These are phyloP conservation scores for Petrocephalus zakoni DNA, from an alignment of 2,113 vertebrate genomes.

Conservation along the genomic window DNA sequence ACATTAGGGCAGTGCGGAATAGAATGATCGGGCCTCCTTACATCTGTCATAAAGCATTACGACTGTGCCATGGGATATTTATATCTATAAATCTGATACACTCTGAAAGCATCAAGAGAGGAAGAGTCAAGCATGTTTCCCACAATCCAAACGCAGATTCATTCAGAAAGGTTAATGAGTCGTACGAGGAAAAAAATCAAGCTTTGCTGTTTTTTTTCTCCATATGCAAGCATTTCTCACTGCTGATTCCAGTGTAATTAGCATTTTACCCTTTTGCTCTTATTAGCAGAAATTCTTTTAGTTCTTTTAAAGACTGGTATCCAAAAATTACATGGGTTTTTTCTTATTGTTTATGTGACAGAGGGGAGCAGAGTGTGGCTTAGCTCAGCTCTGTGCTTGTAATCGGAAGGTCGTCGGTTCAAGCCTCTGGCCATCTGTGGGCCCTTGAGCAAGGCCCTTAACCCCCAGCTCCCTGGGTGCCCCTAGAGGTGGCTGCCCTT, in stretches of 20 bases:
- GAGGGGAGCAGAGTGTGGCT: too few species aligned
- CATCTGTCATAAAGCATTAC: neutral
- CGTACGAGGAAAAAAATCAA: neutral
- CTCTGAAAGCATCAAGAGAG: neutral
- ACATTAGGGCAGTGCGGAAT: neutral
- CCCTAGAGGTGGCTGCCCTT: too few species aligned
- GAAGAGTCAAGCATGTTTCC: neutral
- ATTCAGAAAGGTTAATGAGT: conserved; percentile 16
- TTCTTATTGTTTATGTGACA: neutral
- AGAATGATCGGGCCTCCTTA: neutral
- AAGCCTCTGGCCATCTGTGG: too few species aligned
- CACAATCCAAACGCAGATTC: conserved; percentile 1
- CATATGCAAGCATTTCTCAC: neutral
- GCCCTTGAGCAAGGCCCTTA: too few species aligned
- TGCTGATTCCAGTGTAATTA: neutral
- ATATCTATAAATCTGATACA: neutral
- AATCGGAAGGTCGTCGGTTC: too few species aligned
- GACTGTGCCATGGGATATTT: neutral
- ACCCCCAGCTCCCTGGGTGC: too few species aligned
- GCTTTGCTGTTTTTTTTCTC: neutral
- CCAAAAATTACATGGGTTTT: neutral
- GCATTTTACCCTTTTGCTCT: neutral
- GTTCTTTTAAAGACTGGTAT: neutral
- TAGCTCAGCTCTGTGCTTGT: too few species aligned
- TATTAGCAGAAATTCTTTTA: neutral